phyloP scores from a whole-genome alignment of 1,140 invertebrate genomes.

The Orius laevigatus region DNA sequence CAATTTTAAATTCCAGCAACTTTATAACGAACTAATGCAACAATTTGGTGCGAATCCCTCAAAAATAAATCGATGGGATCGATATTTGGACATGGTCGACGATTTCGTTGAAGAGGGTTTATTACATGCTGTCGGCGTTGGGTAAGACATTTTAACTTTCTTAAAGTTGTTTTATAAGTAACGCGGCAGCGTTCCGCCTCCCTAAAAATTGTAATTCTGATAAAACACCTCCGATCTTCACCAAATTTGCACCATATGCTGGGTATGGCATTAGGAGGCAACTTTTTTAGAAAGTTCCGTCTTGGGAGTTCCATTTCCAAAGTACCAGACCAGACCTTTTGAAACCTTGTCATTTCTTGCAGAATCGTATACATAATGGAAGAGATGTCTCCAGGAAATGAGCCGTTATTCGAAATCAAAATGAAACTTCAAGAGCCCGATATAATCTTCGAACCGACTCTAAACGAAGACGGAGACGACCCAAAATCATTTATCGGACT shows the following conservation, averaged over 20 bases:
- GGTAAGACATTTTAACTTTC: conserved; percentile 8
- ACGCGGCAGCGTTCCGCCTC: conserved; percentile 6
- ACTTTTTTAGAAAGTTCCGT: too few species aligned
- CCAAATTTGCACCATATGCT: too few species aligned
- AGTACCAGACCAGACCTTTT: too few species aligned
- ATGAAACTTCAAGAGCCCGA: conserved; percentile 42
- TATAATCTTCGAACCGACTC: conserved; percentile 42
- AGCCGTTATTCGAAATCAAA: conserved; percentile 41
- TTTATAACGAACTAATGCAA: conserved; percentile 11
- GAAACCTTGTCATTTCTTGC: conserved; percentile 4
- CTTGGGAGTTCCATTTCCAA: too few species aligned
- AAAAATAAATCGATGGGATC: conserved; percentile 33
- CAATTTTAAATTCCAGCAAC: conserved; percentile 5
- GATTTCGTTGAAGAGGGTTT: conserved; percentile 40
- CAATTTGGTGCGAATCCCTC: conserved; percentile 17
- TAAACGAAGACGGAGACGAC: conserved; percentile 33
- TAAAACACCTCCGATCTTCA: too few species aligned
- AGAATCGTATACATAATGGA: conserved; percentile 31
- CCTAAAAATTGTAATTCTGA: too few species aligned
- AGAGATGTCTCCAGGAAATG: conserved; percentile 27
- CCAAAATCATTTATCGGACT: conserved; percentile 39
- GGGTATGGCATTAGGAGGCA: too few species aligned
- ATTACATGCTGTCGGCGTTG: conserved; percentile 29
- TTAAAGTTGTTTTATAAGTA: too few species aligned
- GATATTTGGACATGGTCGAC: conserved; percentile 46